Conservation (phyloP, 2,113 vertebrate species). For the Lophotis ruficrista region DNA sequence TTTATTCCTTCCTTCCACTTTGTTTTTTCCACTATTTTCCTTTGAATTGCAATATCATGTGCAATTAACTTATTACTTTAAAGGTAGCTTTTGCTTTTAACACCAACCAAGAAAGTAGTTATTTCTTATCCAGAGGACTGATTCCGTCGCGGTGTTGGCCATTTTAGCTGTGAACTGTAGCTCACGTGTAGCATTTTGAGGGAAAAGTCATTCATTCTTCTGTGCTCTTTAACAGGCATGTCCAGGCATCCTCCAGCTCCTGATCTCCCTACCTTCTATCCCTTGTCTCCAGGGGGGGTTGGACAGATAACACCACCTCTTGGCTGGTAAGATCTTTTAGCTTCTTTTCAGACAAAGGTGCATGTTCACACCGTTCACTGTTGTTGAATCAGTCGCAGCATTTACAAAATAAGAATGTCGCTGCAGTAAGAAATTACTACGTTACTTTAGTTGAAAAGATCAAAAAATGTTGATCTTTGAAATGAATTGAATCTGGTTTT, state of each 20-base stretch:
- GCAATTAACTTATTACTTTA: not conserved
- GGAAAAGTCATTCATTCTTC: constrained; percentile 5
- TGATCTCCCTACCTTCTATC: constrained; percentile 96
- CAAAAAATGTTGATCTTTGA: constrained; percentile 24
- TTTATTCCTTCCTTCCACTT: not conserved
- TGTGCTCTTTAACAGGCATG: constrained; percentile 85
- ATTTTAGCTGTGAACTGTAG: not conserved
- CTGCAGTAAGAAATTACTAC: not conserved
- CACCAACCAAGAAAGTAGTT: not conserved
- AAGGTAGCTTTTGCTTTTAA: not conserved
- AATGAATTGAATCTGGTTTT: constrained; percentile 46
- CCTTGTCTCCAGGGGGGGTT: constrained; percentile 92
- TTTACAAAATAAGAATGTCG: constrained; percentile 3
- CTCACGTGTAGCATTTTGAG: not conserved
- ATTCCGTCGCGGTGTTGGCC: not conserved
- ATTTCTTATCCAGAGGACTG: not conserved
- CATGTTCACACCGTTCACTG: not conserved
- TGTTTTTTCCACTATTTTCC: not conserved
- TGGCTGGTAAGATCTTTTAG: constrained; percentile 89
- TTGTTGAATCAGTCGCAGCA: not conserved
- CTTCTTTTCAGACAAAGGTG: constrained; percentile 12
- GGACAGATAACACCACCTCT: constrained; percentile 97
- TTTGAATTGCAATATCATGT: not conserved
- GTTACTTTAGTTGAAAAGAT: constrained; percentile 58
- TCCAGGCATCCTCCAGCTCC: constrained; percentile 92